These are phyloP conservation scores for Erebia ligea DNA, from an alignment of 2,888 invertebrate genomes.

Conservation along the genomic window DNA sequence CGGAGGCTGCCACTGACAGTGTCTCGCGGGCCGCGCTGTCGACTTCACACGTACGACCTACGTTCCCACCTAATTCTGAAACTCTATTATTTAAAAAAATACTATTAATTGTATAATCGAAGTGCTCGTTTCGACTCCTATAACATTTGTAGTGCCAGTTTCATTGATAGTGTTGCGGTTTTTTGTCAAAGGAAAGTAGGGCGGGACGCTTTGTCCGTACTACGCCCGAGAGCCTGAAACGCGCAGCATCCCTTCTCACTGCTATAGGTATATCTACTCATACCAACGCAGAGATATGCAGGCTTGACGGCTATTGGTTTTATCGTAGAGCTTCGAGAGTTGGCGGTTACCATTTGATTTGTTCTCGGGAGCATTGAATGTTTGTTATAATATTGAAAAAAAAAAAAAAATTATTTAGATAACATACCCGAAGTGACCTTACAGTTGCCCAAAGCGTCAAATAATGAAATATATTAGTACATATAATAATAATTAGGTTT, in stretches of 20 bases:
- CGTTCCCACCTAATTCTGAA: conserved; percentile 48
- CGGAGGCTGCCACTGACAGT: conserved; percentile 79
- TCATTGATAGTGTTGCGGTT: conserved; percentile 36
- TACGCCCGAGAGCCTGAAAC: conserved; percentile 76
- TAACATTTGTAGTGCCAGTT: conserved; percentile 32
- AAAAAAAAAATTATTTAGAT: too few relatives aligned
- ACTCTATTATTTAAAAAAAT: conserved; percentile 51
- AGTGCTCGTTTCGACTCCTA: conserved; percentile 53
- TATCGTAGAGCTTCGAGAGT: conserved; percentile 18
- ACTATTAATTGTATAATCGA: conserved; percentile 42
- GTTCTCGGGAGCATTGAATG: neutral
- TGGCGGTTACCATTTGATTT: conserved; percentile 12
- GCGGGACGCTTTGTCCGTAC: conserved; percentile 77
- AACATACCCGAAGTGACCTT: too few relatives aligned
- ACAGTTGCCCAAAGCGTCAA: too few relatives aligned
- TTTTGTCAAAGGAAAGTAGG: conserved; percentile 60
- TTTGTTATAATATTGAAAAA: neutral
- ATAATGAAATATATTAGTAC: too few relatives aligned
- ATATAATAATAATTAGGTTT: too few relatives aligned
- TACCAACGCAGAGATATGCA: conserved; percentile 34
- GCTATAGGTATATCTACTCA: conserved; percentile 35
- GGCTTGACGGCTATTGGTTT: conserved; percentile 35
- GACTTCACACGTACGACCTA: conserved; percentile 60
- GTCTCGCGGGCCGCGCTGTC: conserved; percentile 75
- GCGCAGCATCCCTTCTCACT: conserved; percentile 78